phyloP scores from a whole-genome alignment of 2,113 vertebrate species.

The Bolborhynchus lineola region DNA sequence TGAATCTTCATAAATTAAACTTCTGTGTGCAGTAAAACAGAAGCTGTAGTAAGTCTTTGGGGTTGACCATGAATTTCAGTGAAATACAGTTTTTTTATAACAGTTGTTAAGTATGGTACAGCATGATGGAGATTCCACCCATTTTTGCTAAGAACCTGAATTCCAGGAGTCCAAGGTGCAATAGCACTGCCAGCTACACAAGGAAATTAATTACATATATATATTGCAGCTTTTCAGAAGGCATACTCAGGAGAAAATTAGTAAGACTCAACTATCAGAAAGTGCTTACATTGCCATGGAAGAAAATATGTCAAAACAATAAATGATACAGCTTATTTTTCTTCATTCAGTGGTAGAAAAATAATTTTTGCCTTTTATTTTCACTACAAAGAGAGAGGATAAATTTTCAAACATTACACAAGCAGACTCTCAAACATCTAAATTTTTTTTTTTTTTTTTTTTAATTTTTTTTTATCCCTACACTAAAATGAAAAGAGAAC shows the following conservation, averaged over 20 bases:
- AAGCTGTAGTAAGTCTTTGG: background rate
- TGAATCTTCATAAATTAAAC: background rate
- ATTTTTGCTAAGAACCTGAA: background rate
- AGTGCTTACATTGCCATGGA: background rate
- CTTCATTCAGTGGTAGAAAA: background rate
- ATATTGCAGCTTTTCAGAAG: background rate
- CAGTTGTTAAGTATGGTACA: background rate
- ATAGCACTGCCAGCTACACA: background rate
- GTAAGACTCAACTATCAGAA: background rate
- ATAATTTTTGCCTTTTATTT: background rate
- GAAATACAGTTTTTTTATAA: background rate
- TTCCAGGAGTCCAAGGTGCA: background rate
- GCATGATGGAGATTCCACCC: background rate
- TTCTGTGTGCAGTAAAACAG: background rate
- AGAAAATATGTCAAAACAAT: background rate
- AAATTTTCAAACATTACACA: background rate
- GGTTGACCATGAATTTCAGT: background rate
- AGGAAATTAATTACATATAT: background rate
- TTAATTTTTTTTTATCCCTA: background rate
- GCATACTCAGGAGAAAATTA: background rate
- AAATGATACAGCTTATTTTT: background rate
- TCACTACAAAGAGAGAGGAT: background rate
- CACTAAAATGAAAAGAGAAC: background rate
- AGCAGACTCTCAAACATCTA: background rate
- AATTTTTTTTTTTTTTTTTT: fast-evolving